Base-by-base conservation (phyloP, 2,888 invertebrate genomes). In the Tetheella fluctuosa region DNA sequence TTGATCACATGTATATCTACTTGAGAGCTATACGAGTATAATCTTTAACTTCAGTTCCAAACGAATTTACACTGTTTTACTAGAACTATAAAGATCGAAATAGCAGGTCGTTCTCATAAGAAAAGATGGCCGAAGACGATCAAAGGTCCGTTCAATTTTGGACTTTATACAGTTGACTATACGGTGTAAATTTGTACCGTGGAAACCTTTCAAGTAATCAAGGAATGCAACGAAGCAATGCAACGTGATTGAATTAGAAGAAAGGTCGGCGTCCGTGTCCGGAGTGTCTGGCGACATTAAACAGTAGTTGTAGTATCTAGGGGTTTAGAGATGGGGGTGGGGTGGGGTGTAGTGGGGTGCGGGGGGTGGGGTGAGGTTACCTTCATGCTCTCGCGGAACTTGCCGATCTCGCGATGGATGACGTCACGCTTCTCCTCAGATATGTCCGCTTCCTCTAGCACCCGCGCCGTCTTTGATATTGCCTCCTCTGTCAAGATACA, bases 301-400 rank as follows among this genome's bases (percentile, higher is more conserved):
- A 64, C 63, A 66, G 59, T 53, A 57, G 28, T 52, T 54, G 67
- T 62, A 39, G 48, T 37, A 60, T 48, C 57, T 59, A 64, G 52
- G 64, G 60, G 53, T 63, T 55, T 54, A 64, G 64, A 59, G 23
- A n/a, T n/a, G n/a, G n/a, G n/a, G n/a, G n/a, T n/a, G 42, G 54
- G 54, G 53, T 56, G 7, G 58, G 54, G 39, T 23, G 57, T 48
- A 61, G 52, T 58, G 34, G 57, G 59, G 28, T 58, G 58, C 48
- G 53, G 63, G 67, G 34, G 66, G 7, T 59, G 57, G 54, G 61
- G 66, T 48, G 70, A 68, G 74, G 93, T 94, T 95, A 98, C 98
- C 97, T 98, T 98, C 96, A 98, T 99, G 73, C 98, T 97, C 94
- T 99, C 98, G 67, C 99, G 95, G 93, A 99, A 99, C 92, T 98